Evolutionary conservation across 2,797 vertebrate species (phyloP), one percentile per base, ranked within the genome.

Genomic region (Tadarida brasiliensis): DNA sequence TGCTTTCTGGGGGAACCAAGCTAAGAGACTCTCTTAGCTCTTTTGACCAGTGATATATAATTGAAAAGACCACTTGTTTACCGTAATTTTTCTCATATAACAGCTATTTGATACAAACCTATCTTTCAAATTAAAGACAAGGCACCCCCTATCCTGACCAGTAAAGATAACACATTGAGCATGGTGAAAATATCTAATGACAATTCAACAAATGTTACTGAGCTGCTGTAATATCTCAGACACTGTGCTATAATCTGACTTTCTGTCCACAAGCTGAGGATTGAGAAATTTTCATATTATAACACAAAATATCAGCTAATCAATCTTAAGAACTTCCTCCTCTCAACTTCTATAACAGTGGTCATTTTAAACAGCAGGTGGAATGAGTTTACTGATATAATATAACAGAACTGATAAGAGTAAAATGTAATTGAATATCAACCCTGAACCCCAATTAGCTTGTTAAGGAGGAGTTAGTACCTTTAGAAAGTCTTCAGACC

Each of bases 121-220:
- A 16, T 74, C 74, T 68, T 89, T 92, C 80, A 70, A 92, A 47
- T 68, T 74, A 92, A 70, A 95, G 24, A 92, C 3, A 44, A 33
- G 10, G 0, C 12, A 81, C 49, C 33, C 9, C 20, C 47, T 82
- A 67, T 59, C 2, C 30, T 81, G 28, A 70, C 4, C 28, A 63
- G 19, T 39, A 91, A 88, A 89, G 14, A 56, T 54, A 90, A 57
- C 10, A 59, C 82, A 56, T n/a, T 67, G 9, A 86, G 51, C 44
- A 73, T n/a, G 11, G 49, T 71, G 17, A 71, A 87, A 87, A 65
- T 35, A 67, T 49, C 11, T 47, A 68, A 59, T 57, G 33, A 47
- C 28, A 86, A 51, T 47, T 76, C 49, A 92, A 70, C 6, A 91
- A 57, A 67, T 76, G 76, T 83, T 35, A 77, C 20, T 83, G 30